phyloP scores from a whole-genome alignment of 2,888 invertebrate species.

The Alentia gelatinosa region DNA sequence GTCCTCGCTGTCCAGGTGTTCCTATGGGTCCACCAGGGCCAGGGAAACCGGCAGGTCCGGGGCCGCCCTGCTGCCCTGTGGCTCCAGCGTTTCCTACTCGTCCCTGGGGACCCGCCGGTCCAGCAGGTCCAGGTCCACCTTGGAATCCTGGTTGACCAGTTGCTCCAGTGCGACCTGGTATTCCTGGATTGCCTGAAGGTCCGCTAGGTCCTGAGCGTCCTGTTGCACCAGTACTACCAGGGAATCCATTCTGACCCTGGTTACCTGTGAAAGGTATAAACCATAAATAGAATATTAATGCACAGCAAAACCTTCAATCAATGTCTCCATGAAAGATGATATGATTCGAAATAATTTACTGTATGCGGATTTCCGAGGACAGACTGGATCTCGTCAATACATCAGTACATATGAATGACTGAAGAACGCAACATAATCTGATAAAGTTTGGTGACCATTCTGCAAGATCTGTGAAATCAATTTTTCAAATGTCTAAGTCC shows the following conservation, averaged over 20 bases:
- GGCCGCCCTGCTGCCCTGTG: slow-evolving; percentile 22
- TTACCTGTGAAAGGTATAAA: slow-evolving; percentile 51
- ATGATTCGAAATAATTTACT: no score
- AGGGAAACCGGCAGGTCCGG: slow-evolving; percentile 55
- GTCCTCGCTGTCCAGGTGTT: not conserved
- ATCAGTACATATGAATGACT: no score
- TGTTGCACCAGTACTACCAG: not conserved
- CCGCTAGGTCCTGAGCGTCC: slow-evolving; percentile 51
- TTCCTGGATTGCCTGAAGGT: slow-evolving; percentile 37
- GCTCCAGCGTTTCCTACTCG: slow-evolving; percentile 31
- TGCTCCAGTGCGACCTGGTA: slow-evolving; percentile 24
- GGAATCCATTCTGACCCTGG: slow-evolving; percentile 39
- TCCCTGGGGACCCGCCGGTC: slow-evolving; percentile 53
- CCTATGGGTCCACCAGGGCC: slow-evolving; percentile 58
- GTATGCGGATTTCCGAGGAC: no score
- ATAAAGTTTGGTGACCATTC: no score
- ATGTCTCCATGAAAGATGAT: no score
- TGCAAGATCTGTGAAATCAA: no score
- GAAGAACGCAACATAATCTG: no score
- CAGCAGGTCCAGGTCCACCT: slow-evolving; percentile 41
- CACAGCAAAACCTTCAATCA: not conserved
- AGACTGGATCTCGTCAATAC: no score
- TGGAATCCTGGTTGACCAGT: slow-evolving; percentile 51
- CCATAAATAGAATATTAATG: no score
- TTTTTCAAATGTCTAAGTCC: no score